Percentiles rank a stretch among this genome's conserved stretches.
Conservation (phyloP, 1,140 invertebrate genomes). For the Chelonus insularis region DNA sequence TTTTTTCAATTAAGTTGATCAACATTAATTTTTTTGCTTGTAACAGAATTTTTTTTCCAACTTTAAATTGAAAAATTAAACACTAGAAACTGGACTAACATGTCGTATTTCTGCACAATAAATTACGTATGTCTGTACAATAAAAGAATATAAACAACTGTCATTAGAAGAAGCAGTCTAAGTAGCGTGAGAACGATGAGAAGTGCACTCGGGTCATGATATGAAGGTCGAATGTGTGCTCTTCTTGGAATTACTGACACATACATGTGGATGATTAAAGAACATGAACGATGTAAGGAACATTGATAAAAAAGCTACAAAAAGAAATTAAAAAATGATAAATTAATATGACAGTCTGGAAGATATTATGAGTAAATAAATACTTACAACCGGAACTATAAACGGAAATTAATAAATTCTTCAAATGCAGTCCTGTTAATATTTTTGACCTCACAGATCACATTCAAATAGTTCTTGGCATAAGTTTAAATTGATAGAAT, state of each 20-base stretch:
- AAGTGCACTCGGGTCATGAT: not conserved
- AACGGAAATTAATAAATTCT: conserved; percentile 4
- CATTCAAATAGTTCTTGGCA: not conserved
- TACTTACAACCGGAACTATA: conserved; percentile 6
- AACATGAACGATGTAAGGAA: no score
- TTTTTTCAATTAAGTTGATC: no score
- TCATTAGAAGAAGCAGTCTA: conserved; percentile 13
- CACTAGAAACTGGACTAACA: no score
- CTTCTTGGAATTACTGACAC: no score
- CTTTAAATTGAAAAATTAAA: no score
- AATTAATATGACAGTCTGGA: not conserved
- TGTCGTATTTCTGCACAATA: not conserved
- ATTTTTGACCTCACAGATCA: conserved; percentile 14
- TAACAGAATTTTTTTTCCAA: no score
- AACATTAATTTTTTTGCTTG: no score
- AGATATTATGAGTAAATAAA: not conserved
- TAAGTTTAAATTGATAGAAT: conserved; percentile 16
- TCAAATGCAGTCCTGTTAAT: not conserved
- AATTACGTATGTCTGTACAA: conserved; percentile 11
- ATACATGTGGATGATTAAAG: no score
- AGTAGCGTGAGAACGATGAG: conserved; percentile 4
- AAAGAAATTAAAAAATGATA: not conserved
- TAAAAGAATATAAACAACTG: conserved; percentile 2
- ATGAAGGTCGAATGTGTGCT: not conserved
- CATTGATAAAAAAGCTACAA: not conserved